Percentiles rank a stretch among this genome's conserved stretches.
phyloP scores from a whole-genome alignment of 2,888 invertebrate genomes.

The Drosophila prostipennis region DNA sequence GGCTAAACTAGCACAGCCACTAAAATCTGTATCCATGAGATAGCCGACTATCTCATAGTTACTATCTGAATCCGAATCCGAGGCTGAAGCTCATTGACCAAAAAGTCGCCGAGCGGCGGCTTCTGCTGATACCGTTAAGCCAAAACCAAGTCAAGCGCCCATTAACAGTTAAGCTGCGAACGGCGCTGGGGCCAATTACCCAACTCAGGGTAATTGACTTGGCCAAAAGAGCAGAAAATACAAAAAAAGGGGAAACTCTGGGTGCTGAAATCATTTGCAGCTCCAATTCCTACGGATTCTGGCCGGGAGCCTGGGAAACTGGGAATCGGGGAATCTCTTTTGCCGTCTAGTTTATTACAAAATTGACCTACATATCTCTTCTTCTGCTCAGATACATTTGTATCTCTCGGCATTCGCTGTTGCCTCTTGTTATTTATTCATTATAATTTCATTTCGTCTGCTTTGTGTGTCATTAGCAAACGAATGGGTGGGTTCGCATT shows the following conservation, averaged over 20 bases:
- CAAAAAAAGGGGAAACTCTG: conserved; percentile 15
- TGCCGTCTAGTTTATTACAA: conserved; percentile 73
- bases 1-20: conserved; percentile 66
- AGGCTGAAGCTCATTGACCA: conserved; percentile 71
- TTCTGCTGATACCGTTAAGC: conserved; percentile 68
- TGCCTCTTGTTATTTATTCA: conserved; percentile 72
- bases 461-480: conserved; percentile 41
- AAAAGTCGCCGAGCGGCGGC: conserved; percentile 47
- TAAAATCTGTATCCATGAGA: conserved; percentile 61
- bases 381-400: conserved; percentile 35
- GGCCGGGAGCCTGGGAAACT: conserved; percentile 7
- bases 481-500: conserved; percentile 49
- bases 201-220: conserved; percentile 66
- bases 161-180: conserved; percentile 71
- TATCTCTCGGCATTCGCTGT: conserved; percentile 20
- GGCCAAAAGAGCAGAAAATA: conserved; percentile 7
- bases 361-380: conserved; percentile 79
- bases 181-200: conserved; percentile 70
- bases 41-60: background rate
- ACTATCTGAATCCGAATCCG: conserved; percentile 3
- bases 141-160: conserved; percentile 66
- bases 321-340: conserved; percentile 22
- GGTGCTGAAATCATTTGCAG: conserved; percentile 43
- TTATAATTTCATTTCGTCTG: conserved; percentile 74
- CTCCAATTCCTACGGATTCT: conserved; percentile 34